Base-by-base conservation (phyloP, 2,888 invertebrate genomes). In the Tortrix viridana region DNA sequence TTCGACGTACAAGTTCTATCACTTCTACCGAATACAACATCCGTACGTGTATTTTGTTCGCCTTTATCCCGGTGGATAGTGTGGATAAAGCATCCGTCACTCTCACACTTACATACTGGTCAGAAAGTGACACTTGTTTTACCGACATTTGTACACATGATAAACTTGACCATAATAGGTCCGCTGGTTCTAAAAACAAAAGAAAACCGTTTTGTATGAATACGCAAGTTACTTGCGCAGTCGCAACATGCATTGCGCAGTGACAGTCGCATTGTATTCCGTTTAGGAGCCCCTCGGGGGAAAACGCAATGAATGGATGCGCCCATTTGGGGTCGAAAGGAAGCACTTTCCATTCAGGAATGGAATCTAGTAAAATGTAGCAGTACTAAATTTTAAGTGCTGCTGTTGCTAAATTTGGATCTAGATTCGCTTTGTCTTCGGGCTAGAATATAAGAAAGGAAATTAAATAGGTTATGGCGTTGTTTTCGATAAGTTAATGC, bases 281-380 rank as follows among this genome's bases (percentile, higher is more conserved):
- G 47, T 58, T 53, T 56, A 16, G 5, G 63, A 16, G 14, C 14
- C 53, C 46, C 63, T 48, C 63, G 41, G 22, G 63, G 63, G 63
- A 63, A 44, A 53, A 41, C 20, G 52, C 57, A 48, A 63, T 58
- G 63, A 63, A 63, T 63, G 58, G 63, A 26, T 32, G 43, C 53
- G 54, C 59, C 37, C 61, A 66, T 72, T 71, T 71, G 72, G 72
- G 69, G 64, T 66, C 43, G 75, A 77, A 78, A 80, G 82, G 82
- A 82, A 78, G 71, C 52, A 58, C 63, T 63, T 58, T 63, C 63
- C 47, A 53, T 58, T 47, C 58, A 14, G 26, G 52, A 46, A 57
- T 37, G 63, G 63, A 53, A 58, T 47, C 47, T 47, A 22, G 41
- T 61, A 49, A 22, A 47, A 56, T 54, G 48, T 53, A 54, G n/a